Percentiles rank a stretch among this genome's conserved stretches.
Conservation (phyloP, 2,797 vertebrate species). For the Hozukius guyotensis region DNA sequence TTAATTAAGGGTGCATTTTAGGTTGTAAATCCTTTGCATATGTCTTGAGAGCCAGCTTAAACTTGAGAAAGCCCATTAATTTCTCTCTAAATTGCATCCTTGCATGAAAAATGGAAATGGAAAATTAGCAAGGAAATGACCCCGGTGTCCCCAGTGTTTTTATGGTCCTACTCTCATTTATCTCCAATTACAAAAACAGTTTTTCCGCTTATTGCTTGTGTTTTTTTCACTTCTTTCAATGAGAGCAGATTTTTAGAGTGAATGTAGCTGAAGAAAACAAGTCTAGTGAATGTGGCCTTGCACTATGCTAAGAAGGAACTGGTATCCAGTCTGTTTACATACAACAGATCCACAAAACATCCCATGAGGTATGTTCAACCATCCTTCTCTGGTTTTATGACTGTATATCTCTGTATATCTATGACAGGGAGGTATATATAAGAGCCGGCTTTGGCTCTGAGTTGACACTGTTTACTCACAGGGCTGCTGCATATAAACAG, state of each 20-base stretch:
- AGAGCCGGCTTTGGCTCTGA: not conserved
- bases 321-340: not conserved
- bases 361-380: not conserved
- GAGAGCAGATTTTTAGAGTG: not conserved
- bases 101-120: slow-evolving; percentile 46
- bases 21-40: slow-evolving; percentile 4
- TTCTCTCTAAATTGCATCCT: slow-evolving; percentile 30
- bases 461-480: slow-evolving; percentile 9
- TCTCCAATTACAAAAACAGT: slow-evolving; percentile 7
- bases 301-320: not conserved
- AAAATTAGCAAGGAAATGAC: slow-evolving; percentile 46
- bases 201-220: not conserved
- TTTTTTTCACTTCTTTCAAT: slow-evolving; percentile 1
- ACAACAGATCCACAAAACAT: not conserved
- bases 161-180: not conserved
- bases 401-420: not conserved
- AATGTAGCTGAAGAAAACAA: not conserved
- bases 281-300: not conserved
- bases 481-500: slow-evolving; percentile 4
- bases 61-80: slow-evolving; percentile 10
- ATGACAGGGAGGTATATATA: not conserved
- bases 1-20: slow-evolving; percentile 6
- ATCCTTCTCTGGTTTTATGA: not conserved
- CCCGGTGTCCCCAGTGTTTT: not conserved
- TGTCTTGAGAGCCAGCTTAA: slow-evolving; percentile 16